phyloP scores from a whole-genome alignment of 2,888 invertebrate species.

The Melangyna quadrimaculata region DNA sequence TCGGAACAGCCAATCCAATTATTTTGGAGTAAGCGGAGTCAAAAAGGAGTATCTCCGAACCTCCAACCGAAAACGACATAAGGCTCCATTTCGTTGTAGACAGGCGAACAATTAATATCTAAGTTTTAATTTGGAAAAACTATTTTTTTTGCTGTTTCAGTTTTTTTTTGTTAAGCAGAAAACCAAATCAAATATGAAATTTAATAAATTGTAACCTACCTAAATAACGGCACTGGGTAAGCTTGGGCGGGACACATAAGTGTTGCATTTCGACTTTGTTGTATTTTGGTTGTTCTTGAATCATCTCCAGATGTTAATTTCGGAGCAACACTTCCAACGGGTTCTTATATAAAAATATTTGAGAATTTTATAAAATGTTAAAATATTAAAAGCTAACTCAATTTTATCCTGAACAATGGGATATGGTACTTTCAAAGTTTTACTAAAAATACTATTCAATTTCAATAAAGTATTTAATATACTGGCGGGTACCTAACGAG shows the following conservation, averaged over 20 bases:
- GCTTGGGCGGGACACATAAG: slow-evolving; percentile 86
- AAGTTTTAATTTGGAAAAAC: too few species aligned
- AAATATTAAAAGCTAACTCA: not conserved
- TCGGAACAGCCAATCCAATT: too few species aligned
- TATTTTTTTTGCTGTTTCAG: slow-evolving; percentile 69
- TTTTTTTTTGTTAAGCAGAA: not conserved
- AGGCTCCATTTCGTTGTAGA: too few species aligned
- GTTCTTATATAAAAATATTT: slow-evolving; percentile 78
- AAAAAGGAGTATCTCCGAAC: too few species aligned
- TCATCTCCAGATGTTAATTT: slow-evolving; percentile 88
- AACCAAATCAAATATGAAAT: not conserved
- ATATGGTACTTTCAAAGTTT: slow-evolving; percentile 64
- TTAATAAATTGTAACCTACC: slow-evolving; percentile 81
- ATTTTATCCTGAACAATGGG: slow-evolving; percentile 59
- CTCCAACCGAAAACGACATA: too few species aligned
- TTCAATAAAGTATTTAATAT: too few species aligned
- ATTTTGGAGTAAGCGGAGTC: too few species aligned
- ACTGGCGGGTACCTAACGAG: too few species aligned
- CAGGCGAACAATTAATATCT: too few species aligned
- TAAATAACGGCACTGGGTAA: slow-evolving; percentile 87
- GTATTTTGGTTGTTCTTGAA: slow-evolving; percentile 82
- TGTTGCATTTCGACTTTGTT: slow-evolving; percentile 82
- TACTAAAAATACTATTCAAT: too few species aligned
- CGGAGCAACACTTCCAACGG: slow-evolving; percentile 82
- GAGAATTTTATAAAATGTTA: not conserved